Conservation (phyloP, 1,140 invertebrate species). For the Listronotus oregonensis region DNA sequence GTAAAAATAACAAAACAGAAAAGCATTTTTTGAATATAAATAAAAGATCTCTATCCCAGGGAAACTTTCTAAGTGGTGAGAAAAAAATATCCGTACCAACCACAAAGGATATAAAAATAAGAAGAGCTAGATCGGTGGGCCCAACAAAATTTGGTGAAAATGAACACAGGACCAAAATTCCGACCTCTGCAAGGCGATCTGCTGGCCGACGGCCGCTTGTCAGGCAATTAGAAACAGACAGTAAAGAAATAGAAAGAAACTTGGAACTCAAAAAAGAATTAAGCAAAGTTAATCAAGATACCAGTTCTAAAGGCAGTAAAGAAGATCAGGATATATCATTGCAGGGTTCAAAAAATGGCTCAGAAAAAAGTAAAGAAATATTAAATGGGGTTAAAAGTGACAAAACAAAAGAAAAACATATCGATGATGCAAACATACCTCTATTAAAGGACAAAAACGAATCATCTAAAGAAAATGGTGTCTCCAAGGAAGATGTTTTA, state of each 20-base stretch:
- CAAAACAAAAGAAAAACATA: background rate
- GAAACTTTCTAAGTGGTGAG: background rate
- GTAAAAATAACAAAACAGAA: too few relatives aligned
- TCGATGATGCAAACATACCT: background rate
- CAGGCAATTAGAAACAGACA: constrained; percentile 21
- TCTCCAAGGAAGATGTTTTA: background rate
- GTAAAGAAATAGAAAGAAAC: constrained; percentile 27
- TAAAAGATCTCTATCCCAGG: constrained; percentile 13
- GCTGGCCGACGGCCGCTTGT: constrained; percentile 23
- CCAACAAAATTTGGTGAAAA: constrained; percentile 5
- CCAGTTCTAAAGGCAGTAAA: background rate
- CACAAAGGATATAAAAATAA: constrained; percentile 1
- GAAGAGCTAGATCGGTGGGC: constrained; percentile 21
- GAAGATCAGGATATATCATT: background rate
- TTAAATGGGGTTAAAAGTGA: background rate
- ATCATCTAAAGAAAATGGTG: too few relatives aligned
- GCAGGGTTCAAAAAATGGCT: background rate
- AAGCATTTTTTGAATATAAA: too few relatives aligned
- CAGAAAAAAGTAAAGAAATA: background rate
- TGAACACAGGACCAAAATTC: constrained; percentile 15
- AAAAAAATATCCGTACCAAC: background rate
- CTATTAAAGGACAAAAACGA: background rate
- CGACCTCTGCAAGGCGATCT: constrained; percentile 17
- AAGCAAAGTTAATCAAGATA: background rate
- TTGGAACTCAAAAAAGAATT: constrained; percentile 6